Evolutionary conservation across 2,888 invertebrate species (phyloP).

Genomic region (Petrolisthes manimaculis): DNA sequence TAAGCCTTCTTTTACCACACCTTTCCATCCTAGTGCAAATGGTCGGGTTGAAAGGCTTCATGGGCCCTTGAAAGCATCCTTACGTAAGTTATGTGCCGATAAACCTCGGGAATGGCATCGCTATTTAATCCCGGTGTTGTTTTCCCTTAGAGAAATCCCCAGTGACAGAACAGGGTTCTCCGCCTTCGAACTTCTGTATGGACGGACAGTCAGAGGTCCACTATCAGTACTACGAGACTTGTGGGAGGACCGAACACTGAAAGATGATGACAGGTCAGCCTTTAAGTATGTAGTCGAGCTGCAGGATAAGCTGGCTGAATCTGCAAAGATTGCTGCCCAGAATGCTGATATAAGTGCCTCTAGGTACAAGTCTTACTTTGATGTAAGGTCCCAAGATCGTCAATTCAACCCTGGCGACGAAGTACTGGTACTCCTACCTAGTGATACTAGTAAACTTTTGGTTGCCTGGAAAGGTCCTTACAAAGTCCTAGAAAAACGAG

Average conservation of each 20-base stretch:
- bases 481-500: background rate
- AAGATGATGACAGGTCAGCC: slow-evolving; percentile 2
- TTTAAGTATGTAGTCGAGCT: slow-evolving; percentile 23
- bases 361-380: background rate
- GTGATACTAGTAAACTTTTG: too few relatives aligned
- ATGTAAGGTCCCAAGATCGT: too few relatives aligned
- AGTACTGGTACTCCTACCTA: too few relatives aligned
- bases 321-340: too few relatives aligned
- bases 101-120: slow-evolving; percentile 27
- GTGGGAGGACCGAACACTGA: background rate
- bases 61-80: too few relatives aligned
- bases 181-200: background rate
- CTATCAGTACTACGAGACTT: background rate
- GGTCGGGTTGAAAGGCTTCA: too few relatives aligned
- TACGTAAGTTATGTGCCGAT: slow-evolving; percentile 23
- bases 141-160: background rate
- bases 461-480: too few relatives aligned
- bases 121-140: background rate
- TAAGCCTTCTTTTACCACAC: too few relatives aligned
- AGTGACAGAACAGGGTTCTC: too few relatives aligned
- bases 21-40: too few relatives aligned
- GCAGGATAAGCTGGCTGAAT: too few relatives aligned
- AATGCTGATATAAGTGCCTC: slow-evolving; percentile 19
- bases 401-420: too few relatives aligned
- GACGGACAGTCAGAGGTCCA: slow-evolving; percentile 18